These are phyloP conservation scores for Tricholauxania praeusta DNA, from an alignment of 2,888 invertebrate genomes.

Conservation along the genomic window DNA sequence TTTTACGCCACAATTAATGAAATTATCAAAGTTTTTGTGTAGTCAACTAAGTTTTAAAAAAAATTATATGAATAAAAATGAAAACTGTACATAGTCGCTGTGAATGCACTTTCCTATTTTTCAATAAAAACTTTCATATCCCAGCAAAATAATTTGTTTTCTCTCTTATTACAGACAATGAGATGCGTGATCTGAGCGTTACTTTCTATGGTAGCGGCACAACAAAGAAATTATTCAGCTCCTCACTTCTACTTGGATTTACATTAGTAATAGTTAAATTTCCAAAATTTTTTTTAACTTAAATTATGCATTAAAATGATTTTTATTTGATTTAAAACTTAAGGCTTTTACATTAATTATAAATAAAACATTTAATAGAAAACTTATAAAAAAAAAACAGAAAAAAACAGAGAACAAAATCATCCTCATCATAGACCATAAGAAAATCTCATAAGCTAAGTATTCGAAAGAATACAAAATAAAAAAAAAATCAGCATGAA, in stretches of 20 bases:
- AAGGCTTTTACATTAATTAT: not conserved
- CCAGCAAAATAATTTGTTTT: slow-evolving; percentile 30
- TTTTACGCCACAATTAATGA: no score
- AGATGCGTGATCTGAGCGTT: slow-evolving; percentile 68
- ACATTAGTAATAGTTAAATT: slow-evolving; percentile 28
- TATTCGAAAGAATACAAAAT: no score
- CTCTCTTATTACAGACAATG: slow-evolving; percentile 60
- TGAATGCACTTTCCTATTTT: slow-evolving; percentile 3
- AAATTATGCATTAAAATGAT: slow-evolving; percentile 35
- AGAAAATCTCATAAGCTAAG: not conserved
- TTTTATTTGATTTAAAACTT: slow-evolving; percentile 45
- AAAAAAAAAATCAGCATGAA: slow-evolving; percentile 7
- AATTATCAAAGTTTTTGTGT: no score
- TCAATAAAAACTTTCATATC: not conserved
- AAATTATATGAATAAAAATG: no score
- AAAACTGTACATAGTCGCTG: no score
- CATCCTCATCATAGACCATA: slow-evolving; percentile 24
- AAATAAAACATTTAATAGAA: not conserved
- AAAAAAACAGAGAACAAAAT: slow-evolving; percentile 28
- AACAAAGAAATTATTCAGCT: slow-evolving; percentile 17
- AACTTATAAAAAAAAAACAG: slow-evolving; percentile 6
- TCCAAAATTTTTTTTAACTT: slow-evolving; percentile 13
- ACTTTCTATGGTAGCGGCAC: slow-evolving; percentile 65
- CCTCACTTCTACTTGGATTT: slow-evolving; percentile 34
- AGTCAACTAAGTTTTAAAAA: no score